Evolutionary conservation across 2,888 invertebrate species (phyloP).

Genomic region (Corythucha ciliata): DNA sequence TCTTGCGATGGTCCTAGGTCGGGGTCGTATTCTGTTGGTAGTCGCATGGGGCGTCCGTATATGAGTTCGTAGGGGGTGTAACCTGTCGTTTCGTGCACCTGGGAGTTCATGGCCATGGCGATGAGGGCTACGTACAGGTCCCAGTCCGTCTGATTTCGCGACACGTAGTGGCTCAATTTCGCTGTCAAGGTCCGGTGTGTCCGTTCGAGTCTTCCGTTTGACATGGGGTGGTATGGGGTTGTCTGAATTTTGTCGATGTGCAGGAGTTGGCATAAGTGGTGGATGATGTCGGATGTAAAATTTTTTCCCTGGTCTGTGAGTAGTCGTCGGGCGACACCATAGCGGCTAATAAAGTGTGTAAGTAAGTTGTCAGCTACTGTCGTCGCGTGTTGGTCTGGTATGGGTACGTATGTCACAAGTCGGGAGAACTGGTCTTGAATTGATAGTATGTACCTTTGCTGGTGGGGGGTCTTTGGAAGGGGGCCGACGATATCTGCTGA

Average conservation of each 20-base stretch:
- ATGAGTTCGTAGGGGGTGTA: conserved; percentile 2
- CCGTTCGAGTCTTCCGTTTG: too few species aligned
- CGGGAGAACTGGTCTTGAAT: conserved; percentile 7
- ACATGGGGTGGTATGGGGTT: neutral
- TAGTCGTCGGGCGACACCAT: neutral
- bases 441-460: conserved; percentile 1
- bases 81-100: neutral
- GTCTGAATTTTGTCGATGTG: conserved; percentile 2
- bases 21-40: neutral
- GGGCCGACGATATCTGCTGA: conserved; percentile 6
- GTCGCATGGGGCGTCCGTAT: neutral
- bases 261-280: conserved; percentile 1
- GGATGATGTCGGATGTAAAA: conserved; percentile 6
- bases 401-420: neutral
- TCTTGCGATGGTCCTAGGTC: neutral
- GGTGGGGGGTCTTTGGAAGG: neutral
- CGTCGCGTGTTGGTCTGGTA: neutral
- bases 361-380: neutral
- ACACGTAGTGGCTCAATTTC: too few species aligned
- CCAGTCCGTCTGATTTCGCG: neutral
- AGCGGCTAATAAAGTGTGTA: neutral
- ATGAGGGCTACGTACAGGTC: neutral
- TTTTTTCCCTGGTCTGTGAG: conserved; percentile 8
- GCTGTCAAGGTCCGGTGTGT: too few species aligned
- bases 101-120: conserved; percentile 1